Evolutionary conservation across 2,888 invertebrate species (phyloP).

Genomic region (Nasonovia ribisnigri): DNA sequence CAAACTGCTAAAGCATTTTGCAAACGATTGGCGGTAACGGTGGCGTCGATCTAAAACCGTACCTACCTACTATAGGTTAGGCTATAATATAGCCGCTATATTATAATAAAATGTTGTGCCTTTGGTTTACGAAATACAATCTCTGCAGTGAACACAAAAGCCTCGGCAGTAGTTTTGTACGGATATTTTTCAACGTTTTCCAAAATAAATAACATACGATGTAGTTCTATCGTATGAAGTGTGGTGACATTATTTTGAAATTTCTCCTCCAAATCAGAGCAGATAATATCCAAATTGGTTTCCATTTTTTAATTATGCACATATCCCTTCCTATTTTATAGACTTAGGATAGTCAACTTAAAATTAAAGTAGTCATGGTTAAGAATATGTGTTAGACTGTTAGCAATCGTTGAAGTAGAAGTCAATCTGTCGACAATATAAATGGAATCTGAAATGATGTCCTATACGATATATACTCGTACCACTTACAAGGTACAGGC

Average conservation of each 20-base stretch:
- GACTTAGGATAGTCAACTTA: too few relatives aligned
- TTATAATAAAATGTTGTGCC: neutral
- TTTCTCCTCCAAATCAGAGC: neutral
- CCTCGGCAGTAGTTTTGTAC: neutral
- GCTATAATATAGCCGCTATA: too few relatives aligned
- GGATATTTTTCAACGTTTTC: neutral
- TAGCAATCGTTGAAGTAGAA: too few relatives aligned
- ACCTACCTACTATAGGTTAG: neutral
- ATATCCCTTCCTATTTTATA: too few relatives aligned
- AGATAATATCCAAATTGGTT: too few relatives aligned
- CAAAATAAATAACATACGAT: neutral
- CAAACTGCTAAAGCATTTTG: neutral
- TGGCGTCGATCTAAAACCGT: neutral
- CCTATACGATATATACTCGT: too few relatives aligned
- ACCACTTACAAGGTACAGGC: too few relatives aligned
- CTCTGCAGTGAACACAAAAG: neutral
- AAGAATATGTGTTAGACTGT: too few relatives aligned
- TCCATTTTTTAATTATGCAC: too few relatives aligned
- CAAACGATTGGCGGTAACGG: neutral
- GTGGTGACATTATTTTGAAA: neutral
- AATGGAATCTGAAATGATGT: too few relatives aligned
- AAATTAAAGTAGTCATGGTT: too few relatives aligned
- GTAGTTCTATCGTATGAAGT: neutral
- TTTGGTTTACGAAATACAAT: neutral
- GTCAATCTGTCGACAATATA: too few relatives aligned